Base-by-base conservation (phyloP, 2,888 invertebrate genomes). In the Hydriomena furcata region DNA sequence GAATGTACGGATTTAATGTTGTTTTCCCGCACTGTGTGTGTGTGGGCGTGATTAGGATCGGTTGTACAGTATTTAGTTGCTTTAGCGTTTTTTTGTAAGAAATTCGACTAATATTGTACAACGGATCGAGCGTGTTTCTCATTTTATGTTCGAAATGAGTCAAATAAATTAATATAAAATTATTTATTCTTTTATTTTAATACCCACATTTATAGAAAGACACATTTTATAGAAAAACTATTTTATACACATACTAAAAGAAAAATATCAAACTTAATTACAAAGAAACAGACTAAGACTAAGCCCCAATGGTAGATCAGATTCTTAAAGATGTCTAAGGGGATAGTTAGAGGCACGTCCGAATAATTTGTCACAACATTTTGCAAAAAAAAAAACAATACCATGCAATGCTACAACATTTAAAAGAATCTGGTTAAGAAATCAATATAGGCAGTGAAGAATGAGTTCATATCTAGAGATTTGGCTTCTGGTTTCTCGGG, bases 141-240 rank as follows among this genome's bases (percentile, higher is more conserved):
- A 84, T 81, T 84, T 82, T 85, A 78, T 79, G 80, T 85, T 83
- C 84, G 79, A 84, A 87, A 87, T 85, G 89, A 89, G 88, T 89
- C 84, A 28, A 52, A 89, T 89, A 87, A 76, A 82, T 76, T 84
- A 85, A 85, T 82, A 84, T 79, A 77, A 77, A 82, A 71, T 71
- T 65, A 61, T 60, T 56, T 58, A 35, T 53, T 66, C 46, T 61
- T 73, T 78, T 79, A 71, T 69, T 69, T 73, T 40, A 3, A 2
- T 7, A 23, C 35, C 35, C 12, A 17, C 17, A 17, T 17, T 17
- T 17, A 17, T 17, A 17, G 17, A n/a, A n/a, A n/a, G n/a, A n/a
- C n/a, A n/a, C n/a, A n/a, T n/a, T n/a, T n/a, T n/a, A n/a, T n/a
- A n/a, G n/a, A n/a, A n/a, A n/a, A n/a, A n/a, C n/a, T n/a, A n/a